A percentile compares a stretch with the other conserved stretches of the same genome.
phyloP scores from a whole-genome alignment of 2,888 invertebrate species.

The Thera britannica region DNA sequence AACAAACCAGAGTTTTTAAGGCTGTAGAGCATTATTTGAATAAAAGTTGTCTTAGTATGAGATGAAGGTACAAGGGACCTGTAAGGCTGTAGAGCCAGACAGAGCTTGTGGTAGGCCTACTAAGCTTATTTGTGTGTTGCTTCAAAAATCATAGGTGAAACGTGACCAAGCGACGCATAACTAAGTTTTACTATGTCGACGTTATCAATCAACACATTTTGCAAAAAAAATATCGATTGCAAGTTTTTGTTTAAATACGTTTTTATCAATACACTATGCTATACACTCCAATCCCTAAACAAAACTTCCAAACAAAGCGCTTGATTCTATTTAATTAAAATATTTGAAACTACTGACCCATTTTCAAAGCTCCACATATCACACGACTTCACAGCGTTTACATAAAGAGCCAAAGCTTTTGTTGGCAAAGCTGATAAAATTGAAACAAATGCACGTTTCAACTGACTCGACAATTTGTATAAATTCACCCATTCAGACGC shows the following conservation, averaged over 20 bases:
- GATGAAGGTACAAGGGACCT: too few relatives aligned
- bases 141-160: too few relatives aligned
- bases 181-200: too few relatives aligned
- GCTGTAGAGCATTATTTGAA: too few relatives aligned
- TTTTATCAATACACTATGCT: slow-evolving; percentile 4
- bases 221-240: too few relatives aligned
- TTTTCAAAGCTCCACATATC: slow-evolving; percentile 53
- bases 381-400: slow-evolving; percentile 51
- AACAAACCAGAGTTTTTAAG: too few relatives aligned
- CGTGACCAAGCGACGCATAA: too few relatives aligned
- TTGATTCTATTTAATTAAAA: slow-evolving; percentile 42
- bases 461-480: slow-evolving; percentile 48
- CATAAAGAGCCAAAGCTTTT: slow-evolving; percentile 54
- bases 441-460: slow-evolving; percentile 57
- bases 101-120: too few relatives aligned
- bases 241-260: neutral
- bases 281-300: slow-evolving; percentile 10
- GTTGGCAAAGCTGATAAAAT: slow-evolving; percentile 58
- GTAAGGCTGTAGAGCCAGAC: too few relatives aligned
- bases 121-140: too few relatives aligned
- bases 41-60: too few relatives aligned
- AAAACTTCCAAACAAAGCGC: slow-evolving; percentile 30
- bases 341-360: slow-evolving; percentile 47
- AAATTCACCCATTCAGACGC: slow-evolving; percentile 45
- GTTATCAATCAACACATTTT: too few relatives aligned